Base-by-base conservation (phyloP, 1,140 invertebrate species). In the Monomorium pharaonis region DNA sequence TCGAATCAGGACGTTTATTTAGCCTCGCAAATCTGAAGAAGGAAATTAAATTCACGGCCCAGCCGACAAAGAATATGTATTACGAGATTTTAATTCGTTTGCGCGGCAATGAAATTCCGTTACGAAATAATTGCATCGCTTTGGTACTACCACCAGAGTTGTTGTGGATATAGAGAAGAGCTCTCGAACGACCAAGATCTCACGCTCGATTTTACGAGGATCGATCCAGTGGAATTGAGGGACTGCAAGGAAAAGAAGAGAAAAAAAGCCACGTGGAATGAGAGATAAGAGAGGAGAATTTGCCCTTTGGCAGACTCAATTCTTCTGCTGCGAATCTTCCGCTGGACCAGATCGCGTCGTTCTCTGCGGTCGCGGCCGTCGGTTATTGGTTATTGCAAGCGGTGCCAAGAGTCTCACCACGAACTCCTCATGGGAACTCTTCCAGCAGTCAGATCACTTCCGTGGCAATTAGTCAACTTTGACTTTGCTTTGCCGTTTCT, bases 311-410 rank as follows among this genome's bases (percentile, higher is more conserved):
- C 37, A 37, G 83, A 63, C 14, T 76, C 44, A 56, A 21, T 62
- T 58, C 67, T 62, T 58, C 67, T 14, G 16, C 18, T 21, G 54
- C 27, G 56, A 65, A 47, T n/a, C 62, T 49, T 70, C 3, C 44
- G 37, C 72, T n/a, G 56, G 77, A 84, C 3, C 6, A 47, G 62
- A 89, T 86, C 76, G 81, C 85, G 87, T 86, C 88, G 84, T 90
- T 85, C 84, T 88, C 86, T 92, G 91, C 87, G 90, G 88, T 92
- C 88, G 83, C 88, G 72, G 90, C 88, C 88, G 58, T 86, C 83
- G 84, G 88, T 92, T 93, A 92, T 93, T 90, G 88, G 87, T 92
- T 90, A 90, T 93, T 91, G 81, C 69, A 56, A 77, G 56, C 18
- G 24, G 18, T 63, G 24, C 3, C 78, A 69, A 49, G 58, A 72